Percentiles rank a stretch among this genome's conserved stretches.
Evolutionary conservation across 64 coral and sea anemone species (phyloP).

Genomic region (Anthopleura sola): DNA sequence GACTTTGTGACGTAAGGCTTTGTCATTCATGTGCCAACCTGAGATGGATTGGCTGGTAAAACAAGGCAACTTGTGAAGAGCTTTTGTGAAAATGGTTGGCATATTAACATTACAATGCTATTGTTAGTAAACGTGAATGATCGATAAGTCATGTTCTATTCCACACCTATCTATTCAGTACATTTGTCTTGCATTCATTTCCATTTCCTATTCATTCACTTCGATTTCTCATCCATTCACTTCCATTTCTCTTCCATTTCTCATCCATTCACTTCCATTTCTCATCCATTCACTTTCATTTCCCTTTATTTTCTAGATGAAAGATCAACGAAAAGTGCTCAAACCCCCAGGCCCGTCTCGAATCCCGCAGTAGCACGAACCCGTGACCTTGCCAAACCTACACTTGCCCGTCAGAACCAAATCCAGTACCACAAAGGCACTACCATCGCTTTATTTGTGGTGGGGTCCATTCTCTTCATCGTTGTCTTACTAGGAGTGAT

Average conservation of each 20-base stretch:
- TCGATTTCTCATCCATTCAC: not conserved
- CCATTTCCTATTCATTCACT: not conserved
- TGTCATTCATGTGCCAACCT: no score
- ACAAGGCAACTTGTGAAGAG: no score
- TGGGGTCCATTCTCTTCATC: not conserved
- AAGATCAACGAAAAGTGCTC: not conserved
- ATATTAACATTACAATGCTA: no score
- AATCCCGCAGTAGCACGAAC: not conserved
- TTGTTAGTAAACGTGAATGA: no score
- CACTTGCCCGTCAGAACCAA: not conserved
- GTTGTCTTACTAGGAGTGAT: not conserved
- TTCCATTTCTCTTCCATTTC: not conserved
- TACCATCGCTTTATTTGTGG: conserved; percentile 13
- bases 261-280: not conserved
- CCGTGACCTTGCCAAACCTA: not conserved
- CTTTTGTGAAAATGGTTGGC: no score
- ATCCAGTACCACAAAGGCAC: not conserved
- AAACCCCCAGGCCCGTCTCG: not conserved
- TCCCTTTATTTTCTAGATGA: not conserved
- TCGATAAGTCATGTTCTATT: not conserved
- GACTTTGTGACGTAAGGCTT: no score
- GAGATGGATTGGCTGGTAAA: no score
- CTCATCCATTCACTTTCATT: not conserved
- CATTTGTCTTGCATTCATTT: no score
- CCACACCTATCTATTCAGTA: no score